A percentile compares a stretch with the other conserved stretches of the same genome.
phyloP scores from a whole-genome alignment of 2,113 vertebrate genomes.

The Jaculus jaculus region DNA sequence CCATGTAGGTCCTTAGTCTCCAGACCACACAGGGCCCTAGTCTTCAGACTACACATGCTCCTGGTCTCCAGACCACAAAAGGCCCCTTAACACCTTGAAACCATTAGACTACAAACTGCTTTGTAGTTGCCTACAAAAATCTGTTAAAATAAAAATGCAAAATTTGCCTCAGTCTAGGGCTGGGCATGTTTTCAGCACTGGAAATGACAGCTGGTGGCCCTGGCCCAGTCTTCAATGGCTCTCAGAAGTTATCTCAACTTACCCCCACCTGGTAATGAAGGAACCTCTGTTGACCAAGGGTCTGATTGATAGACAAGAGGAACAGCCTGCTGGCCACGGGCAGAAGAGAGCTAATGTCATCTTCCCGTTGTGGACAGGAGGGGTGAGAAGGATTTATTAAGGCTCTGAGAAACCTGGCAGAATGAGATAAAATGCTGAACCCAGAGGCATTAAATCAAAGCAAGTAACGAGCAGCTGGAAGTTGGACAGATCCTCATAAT shows the following conservation, averaged over 20 bases:
- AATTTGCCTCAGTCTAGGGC: not conserved
- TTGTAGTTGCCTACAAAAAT: not conserved
- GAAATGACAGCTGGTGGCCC: not conserved
- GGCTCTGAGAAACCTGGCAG: not conserved
- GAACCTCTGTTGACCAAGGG: not conserved
- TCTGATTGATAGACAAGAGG: not conserved
- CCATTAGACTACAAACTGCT: not conserved
- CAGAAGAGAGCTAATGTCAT: not conserved
- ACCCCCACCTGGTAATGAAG: not conserved
- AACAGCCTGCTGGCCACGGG: not conserved
- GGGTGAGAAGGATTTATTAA: not conserved
- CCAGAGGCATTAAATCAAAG: not conserved
- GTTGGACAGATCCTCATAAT: not conserved
- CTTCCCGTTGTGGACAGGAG: not conserved
- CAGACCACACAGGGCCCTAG: not conserved
- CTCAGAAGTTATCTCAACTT: not conserved
- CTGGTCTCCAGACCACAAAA: no score
- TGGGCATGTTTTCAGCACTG: not conserved
- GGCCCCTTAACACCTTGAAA: not conserved
- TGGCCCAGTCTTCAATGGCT: not conserved
- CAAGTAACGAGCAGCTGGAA: not conserved
- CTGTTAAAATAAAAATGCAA: conserved; percentile 27
- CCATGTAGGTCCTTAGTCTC: not conserved
- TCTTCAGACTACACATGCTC: not conserved
- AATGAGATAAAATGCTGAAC: not conserved